phyloP scores from a whole-genome alignment of 2,797 vertebrate genomes.

The Labroides dimidiatus region DNA sequence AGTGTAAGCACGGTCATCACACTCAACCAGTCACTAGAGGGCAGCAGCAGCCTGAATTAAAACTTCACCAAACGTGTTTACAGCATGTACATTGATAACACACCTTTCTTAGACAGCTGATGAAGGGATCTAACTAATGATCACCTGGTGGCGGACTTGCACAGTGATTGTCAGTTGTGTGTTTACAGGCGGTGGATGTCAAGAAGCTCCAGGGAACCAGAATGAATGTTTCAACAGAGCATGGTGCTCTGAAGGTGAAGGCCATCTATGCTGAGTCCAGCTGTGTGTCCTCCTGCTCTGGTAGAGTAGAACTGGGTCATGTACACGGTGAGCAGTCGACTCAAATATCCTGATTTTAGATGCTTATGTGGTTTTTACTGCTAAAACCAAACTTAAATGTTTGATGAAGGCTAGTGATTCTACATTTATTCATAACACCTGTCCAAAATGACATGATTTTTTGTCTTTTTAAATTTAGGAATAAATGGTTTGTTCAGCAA shows the following conservation, averaged over 20 bases:
- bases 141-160: background rate
- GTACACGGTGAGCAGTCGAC: conserved; percentile 88
- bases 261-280: conserved; percentile 93
- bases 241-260: conserved; percentile 89
- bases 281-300: conserved; percentile 86
- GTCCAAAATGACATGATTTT: background rate
- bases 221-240: conserved; percentile 91
- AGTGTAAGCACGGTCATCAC: conserved; percentile 82
- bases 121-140: background rate
- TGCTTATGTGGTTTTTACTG: background rate
- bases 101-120: background rate
- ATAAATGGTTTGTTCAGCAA: background rate
- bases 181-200: conserved; percentile 87
- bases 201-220: conserved; percentile 93
- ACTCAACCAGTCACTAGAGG: conserved; percentile 59
- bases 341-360: background rate
- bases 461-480: background rate
- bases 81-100: background rate
- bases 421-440: background rate
- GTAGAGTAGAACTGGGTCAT: conserved; percentile 89
- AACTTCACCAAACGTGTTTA: background rate
- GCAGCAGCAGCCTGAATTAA: conserved; percentile 54
- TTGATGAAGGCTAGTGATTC: no score
- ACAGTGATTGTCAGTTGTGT: conserved; percentile 34
- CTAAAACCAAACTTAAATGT: background rate